Conservation (phyloP, 2,888 invertebrate species). For the Clistopyga incitator region DNA sequence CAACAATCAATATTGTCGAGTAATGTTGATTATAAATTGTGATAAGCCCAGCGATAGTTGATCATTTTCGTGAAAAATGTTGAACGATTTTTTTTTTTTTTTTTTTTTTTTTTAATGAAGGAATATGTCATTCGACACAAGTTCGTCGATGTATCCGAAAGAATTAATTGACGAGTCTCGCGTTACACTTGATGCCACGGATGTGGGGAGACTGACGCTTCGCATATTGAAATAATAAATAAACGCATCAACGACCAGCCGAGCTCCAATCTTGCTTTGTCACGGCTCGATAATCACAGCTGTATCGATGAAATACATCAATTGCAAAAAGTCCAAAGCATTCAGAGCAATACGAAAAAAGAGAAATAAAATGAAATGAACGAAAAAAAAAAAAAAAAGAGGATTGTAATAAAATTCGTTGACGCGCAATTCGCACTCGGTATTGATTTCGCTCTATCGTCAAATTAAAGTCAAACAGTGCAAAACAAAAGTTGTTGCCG, state of each 20-base stretch:
- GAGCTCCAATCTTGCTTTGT: slow-evolving; percentile 52
- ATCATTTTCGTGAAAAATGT: background rate
- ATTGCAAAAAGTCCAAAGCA: slow-evolving; percentile 2
- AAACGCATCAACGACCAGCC: slow-evolving; percentile 53
- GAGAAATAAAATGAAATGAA: slow-evolving; percentile 7
- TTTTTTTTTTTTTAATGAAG: too few species aligned
- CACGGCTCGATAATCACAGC: slow-evolving; percentile 34
- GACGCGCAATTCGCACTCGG: slow-evolving; percentile 21
- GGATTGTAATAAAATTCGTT: slow-evolving; percentile 46
- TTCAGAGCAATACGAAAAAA: background rate
- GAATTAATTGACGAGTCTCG: slow-evolving; percentile 27
- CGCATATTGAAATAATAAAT: slow-evolving; percentile 54
- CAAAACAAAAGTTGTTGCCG: slow-evolving; percentile 44
- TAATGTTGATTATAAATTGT: too few species aligned
- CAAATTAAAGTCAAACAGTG: slow-evolving; percentile 55
- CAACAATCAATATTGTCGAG: too few species aligned
- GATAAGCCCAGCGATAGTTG: too few species aligned
- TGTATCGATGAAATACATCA: slow-evolving; percentile 24
- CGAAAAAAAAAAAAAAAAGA: slow-evolving; percentile 32
- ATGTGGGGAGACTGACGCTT: slow-evolving; percentile 4
- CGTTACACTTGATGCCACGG: slow-evolving; percentile 39
- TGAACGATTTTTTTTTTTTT: too few species aligned
- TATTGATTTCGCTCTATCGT: slow-evolving; percentile 39
- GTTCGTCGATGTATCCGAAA: background rate
- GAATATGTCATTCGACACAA: background rate